These are phyloP conservation scores for Alitta virens DNA, from an alignment of 2,888 invertebrate genomes.

Conservation along the genomic window DNA sequence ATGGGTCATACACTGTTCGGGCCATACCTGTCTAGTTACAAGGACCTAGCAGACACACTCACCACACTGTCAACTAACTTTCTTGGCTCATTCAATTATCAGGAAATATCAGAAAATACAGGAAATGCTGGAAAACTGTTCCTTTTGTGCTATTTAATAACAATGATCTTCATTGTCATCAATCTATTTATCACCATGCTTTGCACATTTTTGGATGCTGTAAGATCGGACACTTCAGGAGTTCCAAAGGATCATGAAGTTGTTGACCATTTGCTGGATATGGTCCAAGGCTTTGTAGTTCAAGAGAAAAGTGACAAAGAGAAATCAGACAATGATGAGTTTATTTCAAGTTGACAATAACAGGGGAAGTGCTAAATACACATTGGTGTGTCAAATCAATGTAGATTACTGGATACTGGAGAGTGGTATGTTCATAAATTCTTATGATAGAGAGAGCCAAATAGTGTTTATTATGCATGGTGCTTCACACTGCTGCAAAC, in stretches of 20 bases:
- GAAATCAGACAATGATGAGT: too few species aligned
- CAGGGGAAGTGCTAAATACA: too few species aligned
- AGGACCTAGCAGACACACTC: neutral
- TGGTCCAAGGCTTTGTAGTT: neutral
- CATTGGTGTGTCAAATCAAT: too few species aligned
- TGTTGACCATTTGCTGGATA: neutral
- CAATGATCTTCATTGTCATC: neutral
- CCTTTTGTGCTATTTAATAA: neutral
- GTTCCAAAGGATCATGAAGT: neutral
- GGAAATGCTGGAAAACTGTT: neutral
- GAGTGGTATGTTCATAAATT: too few species aligned
- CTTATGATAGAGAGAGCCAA: too few species aligned
- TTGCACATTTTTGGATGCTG: neutral
- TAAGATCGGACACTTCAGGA: neutral
- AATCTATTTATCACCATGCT: neutral
- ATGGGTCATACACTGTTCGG: neutral
- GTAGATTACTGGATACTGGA: too few species aligned
- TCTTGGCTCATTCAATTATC: neutral
- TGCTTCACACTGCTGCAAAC: too few species aligned
- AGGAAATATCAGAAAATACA: neutral
- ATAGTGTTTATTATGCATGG: too few species aligned
- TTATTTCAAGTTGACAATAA: too few species aligned
- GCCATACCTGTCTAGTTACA: neutral
- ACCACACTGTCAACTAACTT: neutral
- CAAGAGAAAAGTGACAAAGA: too few species aligned